Percentiles rank a stretch among this genome's conserved stretches.
phyloP scores from a whole-genome alignment of 2,797 vertebrate genomes.

The Cossypha niveicapilla region DNA sequence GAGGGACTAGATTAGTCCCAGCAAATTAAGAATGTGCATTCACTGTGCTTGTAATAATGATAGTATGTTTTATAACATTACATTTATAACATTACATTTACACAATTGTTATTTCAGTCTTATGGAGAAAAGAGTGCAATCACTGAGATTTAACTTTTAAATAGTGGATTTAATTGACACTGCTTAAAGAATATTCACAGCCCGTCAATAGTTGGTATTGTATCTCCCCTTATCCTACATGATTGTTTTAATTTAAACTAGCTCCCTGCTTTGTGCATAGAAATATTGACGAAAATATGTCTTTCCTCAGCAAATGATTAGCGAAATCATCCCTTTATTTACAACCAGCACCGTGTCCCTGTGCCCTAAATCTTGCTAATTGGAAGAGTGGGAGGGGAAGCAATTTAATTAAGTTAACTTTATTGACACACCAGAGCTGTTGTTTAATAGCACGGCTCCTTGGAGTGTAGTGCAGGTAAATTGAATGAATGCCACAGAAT shows the following conservation, averaged over 20 bases:
- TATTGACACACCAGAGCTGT: constrained; percentile 64
- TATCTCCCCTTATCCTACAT: background rate
- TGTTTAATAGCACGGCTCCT: constrained; percentile 65
- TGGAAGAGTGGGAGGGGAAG: constrained; percentile 55
- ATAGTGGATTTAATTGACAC: background rate
- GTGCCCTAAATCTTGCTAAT: constrained; percentile 46
- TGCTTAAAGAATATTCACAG: constrained; percentile 19
- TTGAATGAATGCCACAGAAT: constrained; percentile 63
- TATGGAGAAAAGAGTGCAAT: background rate
- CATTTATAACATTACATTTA: background rate
- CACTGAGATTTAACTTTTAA: constrained; percentile 18
- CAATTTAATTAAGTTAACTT: constrained; percentile 72
- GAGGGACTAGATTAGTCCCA: background rate
- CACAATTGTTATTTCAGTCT: background rate
- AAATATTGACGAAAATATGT: constrained; percentile 20
- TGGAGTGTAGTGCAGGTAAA: constrained; percentile 67
- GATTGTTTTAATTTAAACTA: constrained; percentile 12
- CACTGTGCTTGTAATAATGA: background rate
- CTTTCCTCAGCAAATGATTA: constrained; percentile 44
- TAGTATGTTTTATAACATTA: background rate
- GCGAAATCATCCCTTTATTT: constrained; percentile 57
- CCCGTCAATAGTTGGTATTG: background rate
- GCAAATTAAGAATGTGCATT: background rate
- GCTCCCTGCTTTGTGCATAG: background rate
- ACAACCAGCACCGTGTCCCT: constrained; percentile 10